A percentile compares a stretch with the other conserved stretches of the same genome.
These are phyloP conservation scores for Paraescarpia echinospica DNA, from an alignment of 1,140 invertebrate genomes.

Conservation along the genomic window DNA sequence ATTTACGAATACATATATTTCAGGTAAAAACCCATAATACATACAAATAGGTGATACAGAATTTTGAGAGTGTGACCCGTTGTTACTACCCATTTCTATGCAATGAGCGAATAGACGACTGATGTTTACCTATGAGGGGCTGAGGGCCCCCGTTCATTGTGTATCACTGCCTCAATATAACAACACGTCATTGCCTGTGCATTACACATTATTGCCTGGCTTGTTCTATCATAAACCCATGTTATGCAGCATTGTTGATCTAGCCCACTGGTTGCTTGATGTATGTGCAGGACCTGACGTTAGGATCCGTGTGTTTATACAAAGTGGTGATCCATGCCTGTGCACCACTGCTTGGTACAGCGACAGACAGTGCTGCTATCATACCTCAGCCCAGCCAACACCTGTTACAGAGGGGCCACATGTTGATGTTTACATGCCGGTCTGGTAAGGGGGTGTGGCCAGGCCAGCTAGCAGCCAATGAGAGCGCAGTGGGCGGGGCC, in stretches of 20 bases:
- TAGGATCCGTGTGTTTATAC: background rate
- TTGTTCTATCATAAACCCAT: background rate
- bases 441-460: background rate
- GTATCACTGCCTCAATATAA: too few relatives aligned
- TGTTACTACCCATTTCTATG: too few relatives aligned
- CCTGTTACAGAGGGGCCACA: background rate
- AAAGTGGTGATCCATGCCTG: background rate
- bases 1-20: too few relatives aligned
- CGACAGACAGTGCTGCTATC: background rate
- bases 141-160: too few relatives aligned
- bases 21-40: too few relatives aligned
- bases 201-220: background rate
- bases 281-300: background rate
- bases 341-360: background rate
- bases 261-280: background rate
- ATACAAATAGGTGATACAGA: too few relatives aligned
- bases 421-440: background rate
- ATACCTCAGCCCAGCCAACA: background rate
- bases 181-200: too few relatives aligned
- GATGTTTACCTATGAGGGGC: too few relatives aligned
- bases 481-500: background rate
- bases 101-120: too few relatives aligned
- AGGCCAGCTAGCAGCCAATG: background rate
- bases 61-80: too few relatives aligned
- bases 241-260: background rate